Base-by-base conservation (phyloP, 2,797 vertebrate genomes). In the Gallinago nigripennis region DNA sequence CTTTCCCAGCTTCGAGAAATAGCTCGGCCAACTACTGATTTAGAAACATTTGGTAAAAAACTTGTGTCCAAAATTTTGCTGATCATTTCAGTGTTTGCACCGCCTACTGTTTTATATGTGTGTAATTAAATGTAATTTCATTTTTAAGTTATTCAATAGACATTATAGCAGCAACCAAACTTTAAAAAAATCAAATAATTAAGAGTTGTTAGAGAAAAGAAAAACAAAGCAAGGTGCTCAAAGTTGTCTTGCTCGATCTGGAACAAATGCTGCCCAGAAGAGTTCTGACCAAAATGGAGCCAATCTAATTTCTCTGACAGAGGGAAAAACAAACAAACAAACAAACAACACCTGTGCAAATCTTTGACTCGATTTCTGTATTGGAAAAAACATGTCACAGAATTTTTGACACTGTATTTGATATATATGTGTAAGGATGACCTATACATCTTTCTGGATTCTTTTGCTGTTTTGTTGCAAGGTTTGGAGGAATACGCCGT, bases 1-100 rank as follows among this genome's bases (percentile, higher is more conserved):
- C 31, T 86, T 82, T 82, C 82, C 91, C 82, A 89, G 69, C 46
- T 95, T 94, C 94, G 80, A 96, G 81, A 95, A 93, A 93, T 60
- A 95, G 58, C 68, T 93, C 68, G 84, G 84, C 76, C 82, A 66
- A 64, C 54, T 85, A 87, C 82, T 90, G 65, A 82, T 86, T 95
- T 85, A 93, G 76, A 46, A 91, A 92, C 0, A 0, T 45, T 70
- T 91, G 63, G 37, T 93, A 88, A 91, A 96, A 93, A 60, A 8
- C 50, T 54, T 53, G 19, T 82, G 27, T 94, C 68, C 76, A 87
- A 71, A 58, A 90, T 86, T 90, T 50, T 64, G 53, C 72, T 68
- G 64, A 56, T 75, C 3, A 18, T 85, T 92, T 96, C 76, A 83
- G 82, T 86, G 83, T 87, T 93, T 71, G 63, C 14, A 89, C 54